Percentiles rank a stretch among this genome's conserved stretches.
Conservation (phyloP, 2,113 vertebrate species). For the Colinus virginianus region DNA sequence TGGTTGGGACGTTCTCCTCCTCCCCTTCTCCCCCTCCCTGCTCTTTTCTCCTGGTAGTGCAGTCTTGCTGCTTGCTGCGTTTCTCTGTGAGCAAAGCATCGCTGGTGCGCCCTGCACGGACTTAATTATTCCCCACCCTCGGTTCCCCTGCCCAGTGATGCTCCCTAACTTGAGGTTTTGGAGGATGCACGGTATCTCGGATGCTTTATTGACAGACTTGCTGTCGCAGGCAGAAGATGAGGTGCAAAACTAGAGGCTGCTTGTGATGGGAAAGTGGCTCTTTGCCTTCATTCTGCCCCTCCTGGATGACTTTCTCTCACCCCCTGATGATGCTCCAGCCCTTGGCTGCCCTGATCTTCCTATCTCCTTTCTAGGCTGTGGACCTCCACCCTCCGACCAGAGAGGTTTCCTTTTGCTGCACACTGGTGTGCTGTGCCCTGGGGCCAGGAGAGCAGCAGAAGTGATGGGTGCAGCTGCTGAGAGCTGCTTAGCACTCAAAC, state of each 20-base stretch:
- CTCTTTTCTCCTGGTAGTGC: fast-evolving
- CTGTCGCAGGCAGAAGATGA: neutral
- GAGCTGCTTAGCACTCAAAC: neutral
- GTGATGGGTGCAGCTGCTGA: fast-evolving
- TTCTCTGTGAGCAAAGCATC: neutral
- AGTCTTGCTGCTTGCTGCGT: fast-evolving
- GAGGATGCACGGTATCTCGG: neutral
- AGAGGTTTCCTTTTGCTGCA: neutral
- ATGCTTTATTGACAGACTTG: neutral
- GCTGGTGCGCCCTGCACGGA: fast-evolving
- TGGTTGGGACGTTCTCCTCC: neutral
- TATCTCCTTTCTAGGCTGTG: neutral
- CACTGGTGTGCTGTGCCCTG: neutral
- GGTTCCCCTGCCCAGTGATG: neutral
- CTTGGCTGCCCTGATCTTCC: neutral
- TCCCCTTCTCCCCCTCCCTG: neutral
- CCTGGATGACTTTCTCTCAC: neutral
- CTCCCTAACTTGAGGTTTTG: neutral
- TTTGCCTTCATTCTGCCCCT: neutral
- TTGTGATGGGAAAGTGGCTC: neutral
- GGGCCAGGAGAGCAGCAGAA: neutral
- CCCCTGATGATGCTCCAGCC: neutral
- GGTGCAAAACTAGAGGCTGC: neutral
- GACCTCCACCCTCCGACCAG: neutral
- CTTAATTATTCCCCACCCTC: fast-evolving